Base-by-base conservation (phyloP, 2,888 invertebrate genomes). In the Cybosia mesomella region DNA sequence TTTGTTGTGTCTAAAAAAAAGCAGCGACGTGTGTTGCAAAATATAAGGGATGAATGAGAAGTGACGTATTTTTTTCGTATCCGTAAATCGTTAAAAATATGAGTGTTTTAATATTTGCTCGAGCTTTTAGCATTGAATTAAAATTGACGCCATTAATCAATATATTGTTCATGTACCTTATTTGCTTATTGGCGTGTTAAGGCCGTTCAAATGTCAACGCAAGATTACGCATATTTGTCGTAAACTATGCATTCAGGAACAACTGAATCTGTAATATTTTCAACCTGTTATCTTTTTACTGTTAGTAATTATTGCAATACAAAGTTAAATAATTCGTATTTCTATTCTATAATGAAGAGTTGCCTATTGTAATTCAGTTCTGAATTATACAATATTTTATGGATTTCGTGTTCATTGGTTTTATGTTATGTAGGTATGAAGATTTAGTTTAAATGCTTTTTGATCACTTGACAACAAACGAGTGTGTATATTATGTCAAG, bases 401-500 rank as follows among this genome's bases (percentile, higher is more conserved):
- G 34, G 18, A 24, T 58, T 58, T 49, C 32, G 24, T 58, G 10
- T 5, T 18, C 43, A 57, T 11, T n/a, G 39, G 11, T 55, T 53
- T 24, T 43, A 53, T 34, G 18, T 32, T 34, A 21, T 15, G 28
- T 32, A 62, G 61, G 61, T 28, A 49, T 39, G 39, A 43, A 39
- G 61, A 53, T 43, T 15, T 15, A 59, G 66, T 59, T 53, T 57
- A 49, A 64, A 67, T 70, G 61, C 53, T 67, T 75, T 75, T 66
- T 32, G 64, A 69, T 75, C 62, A 72, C 55, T 64, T 69, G 69
- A 74, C 66, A 70, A 67, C 61, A 62, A 54, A 71, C 74, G 63
- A 71, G 73, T 81, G 73, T 73, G 67, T 84, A 80, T 87, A 88
- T 87, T 85, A 87, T 92, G 92, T 91, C 93, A 93, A 93, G 94